These are phyloP conservation scores for Boleophthalmus pectinirostris DNA, from an alignment of 2,113 vertebrate genomes.

Conservation along the genomic window DNA sequence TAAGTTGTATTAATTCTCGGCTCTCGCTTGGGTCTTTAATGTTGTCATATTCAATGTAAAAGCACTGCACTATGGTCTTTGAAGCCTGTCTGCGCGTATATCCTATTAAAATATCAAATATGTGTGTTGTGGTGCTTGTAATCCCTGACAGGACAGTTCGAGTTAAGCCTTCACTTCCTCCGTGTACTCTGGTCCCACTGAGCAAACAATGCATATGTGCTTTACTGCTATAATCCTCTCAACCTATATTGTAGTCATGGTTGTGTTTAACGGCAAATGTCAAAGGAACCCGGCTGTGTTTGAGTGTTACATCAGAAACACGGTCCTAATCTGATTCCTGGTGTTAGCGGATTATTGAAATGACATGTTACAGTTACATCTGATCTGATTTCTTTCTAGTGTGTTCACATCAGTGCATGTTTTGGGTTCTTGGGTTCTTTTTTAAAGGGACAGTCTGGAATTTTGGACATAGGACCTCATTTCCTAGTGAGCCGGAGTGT, in stretches of 20 bases:
- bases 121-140: conserved; percentile 46
- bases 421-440: no score
- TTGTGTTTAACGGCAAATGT: not conserved
- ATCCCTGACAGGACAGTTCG: conserved; percentile 31
- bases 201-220: not conserved
- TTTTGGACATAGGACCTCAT: no score
- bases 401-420: no score
- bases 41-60: conserved; percentile 39
- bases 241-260: not conserved
- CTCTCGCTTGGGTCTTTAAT: conserved; percentile 28
- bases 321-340: no score
- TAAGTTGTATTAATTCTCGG: conserved; percentile 55
- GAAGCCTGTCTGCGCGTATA: conserved; percentile 56
- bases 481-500: no score
- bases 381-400: no score
- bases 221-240: not conserved
- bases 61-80: conserved; percentile 39
- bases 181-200: not conserved
- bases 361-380: no score
- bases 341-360: no score
- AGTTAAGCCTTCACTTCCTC: not conserved
- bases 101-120: conserved; percentile 63
- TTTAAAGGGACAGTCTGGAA: no score
- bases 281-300: not conserved
- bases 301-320: not conserved